Percentiles rank a stretch among this genome's conserved stretches.
These are phyloP conservation scores for Penaeus indicus DNA, from an alignment of 1,140 invertebrate genomes.

Conservation along the genomic window DNA sequence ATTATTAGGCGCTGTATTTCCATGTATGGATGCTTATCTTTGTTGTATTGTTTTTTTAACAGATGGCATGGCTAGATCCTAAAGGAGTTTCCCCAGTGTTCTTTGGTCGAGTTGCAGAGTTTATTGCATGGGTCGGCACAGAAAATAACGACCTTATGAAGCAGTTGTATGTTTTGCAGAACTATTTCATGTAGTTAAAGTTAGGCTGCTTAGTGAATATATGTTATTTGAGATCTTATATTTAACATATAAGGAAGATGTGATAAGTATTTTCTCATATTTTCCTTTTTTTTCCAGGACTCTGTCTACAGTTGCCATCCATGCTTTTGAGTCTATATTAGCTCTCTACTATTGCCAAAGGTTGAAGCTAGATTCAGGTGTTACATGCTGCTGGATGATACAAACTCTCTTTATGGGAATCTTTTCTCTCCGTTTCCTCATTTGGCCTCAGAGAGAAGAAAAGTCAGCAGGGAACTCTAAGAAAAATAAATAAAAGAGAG, in stretches of 20 bases:
- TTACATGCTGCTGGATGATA: conserved; percentile 30
- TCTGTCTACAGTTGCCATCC: conserved; percentile 32
- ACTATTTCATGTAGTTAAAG: background rate
- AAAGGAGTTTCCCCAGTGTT: conserved; percentile 25
- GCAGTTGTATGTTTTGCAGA: conserved; percentile 34
- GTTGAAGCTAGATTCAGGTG: conserved; percentile 5
- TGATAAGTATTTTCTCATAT: background rate
- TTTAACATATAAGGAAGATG: background rate
- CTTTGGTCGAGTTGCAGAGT: conserved; percentile 46
- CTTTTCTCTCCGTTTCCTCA: conserved; percentile 38
- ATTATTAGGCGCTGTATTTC: too few relatives aligned
- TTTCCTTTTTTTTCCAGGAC: conserved; percentile 18
- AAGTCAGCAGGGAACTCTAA: too few relatives aligned
- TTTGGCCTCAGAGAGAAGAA: conserved; percentile 27
- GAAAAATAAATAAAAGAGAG: too few relatives aligned
- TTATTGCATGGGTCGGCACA: conserved; percentile 36
- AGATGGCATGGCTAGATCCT: conserved; percentile 46
- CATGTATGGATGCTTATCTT: background rate
- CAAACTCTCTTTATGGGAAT: conserved; percentile 42
- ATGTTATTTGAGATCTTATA: background rate
- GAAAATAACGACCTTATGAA: conserved; percentile 41
- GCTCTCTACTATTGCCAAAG: conserved; percentile 37
- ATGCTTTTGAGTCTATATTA: conserved; percentile 11
- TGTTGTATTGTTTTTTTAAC: background rate
- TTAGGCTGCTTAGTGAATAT: background rate